phyloP scores from a whole-genome alignment of 2,113 vertebrate genomes.

The Apaloderma vittatum region DNA sequence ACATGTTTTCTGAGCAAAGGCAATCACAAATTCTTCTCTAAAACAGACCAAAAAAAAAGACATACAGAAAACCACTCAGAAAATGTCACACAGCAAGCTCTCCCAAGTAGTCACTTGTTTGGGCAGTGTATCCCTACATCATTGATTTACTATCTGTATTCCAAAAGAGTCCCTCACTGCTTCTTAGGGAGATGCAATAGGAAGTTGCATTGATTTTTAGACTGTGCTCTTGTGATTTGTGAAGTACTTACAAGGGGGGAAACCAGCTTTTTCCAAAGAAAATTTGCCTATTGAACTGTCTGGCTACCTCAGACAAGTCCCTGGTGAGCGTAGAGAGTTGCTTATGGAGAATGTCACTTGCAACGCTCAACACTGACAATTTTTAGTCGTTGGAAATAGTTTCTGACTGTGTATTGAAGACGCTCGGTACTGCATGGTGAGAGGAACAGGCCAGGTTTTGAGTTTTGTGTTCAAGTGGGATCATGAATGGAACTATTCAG shows the following conservation, averaged over 20 bases:
- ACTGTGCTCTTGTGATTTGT: neutral
- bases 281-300: neutral
- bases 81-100: neutral
- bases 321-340: fast-evolving
- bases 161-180: neutral
- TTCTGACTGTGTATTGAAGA: neutral
- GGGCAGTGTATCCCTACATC: neutral
- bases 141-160: neutral
- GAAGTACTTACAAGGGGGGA: neutral
- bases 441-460: neutral
- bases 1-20: neutral
- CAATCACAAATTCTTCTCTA: neutral
- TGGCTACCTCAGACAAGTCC: neutral
- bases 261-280: neutral
- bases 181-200: neutral
- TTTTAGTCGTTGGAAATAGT: neutral
- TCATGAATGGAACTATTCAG: neutral
- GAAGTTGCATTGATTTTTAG: neutral
- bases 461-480: neutral
- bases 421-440: neutral
- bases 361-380: neutral
- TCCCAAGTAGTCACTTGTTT: neutral
- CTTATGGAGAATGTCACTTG: neutral
- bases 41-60: neutral
- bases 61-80: neutral